Base-by-base conservation (phyloP, 2,888 invertebrate genomes). In the Drosophila planitibia region DNA sequence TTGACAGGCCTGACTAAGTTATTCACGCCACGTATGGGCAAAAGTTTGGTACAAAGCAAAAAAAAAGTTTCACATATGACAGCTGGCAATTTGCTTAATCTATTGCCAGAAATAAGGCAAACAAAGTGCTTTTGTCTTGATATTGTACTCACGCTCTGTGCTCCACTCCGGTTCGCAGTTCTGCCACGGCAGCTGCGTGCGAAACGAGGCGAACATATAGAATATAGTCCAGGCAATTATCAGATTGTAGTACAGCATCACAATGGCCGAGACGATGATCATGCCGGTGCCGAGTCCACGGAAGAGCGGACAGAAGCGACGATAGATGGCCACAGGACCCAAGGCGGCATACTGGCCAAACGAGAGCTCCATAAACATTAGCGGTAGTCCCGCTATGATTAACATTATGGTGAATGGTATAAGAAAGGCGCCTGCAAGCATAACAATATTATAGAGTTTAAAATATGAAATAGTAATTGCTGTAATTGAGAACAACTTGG, bases 351-450 rank as follows among this genome's bases (percentile, higher is more conserved):
- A 97, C 92, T 97, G 97, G 0, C 97, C 97, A 75, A 97, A 95
- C 0, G 97, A 96, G n/a, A 97, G 94, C 92, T 97, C 97, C 96
- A 97, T 96, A 90, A 97, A 97, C 95, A 97, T 96, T 10, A 97
- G 94, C 33, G 97, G 97, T 64, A 97, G 94, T 10, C 97, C 97
- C 64, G 96, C 96, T 83, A 97, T 95, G 82, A 97, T 94, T 77
- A 97, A 94, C 96, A 97, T 96, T 73, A 97, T 94, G 69, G 96
- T 95, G 92, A 97, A 97, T 14, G 97, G 97, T 91, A 97, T 96
- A 30, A 97, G 95, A 93, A 97, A 97, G 41, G 97, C 97, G 63
- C 97, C 96, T 95, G 94, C 14, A 74, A 70, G 19, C 4, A 64
- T 30, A 19, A n/a, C 0, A 10, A 52, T 14, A n/a, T 12, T 14